Evolutionary conservation across 2,888 invertebrate genomes (phyloP).

Genomic region (Cryptops parisi): DNA sequence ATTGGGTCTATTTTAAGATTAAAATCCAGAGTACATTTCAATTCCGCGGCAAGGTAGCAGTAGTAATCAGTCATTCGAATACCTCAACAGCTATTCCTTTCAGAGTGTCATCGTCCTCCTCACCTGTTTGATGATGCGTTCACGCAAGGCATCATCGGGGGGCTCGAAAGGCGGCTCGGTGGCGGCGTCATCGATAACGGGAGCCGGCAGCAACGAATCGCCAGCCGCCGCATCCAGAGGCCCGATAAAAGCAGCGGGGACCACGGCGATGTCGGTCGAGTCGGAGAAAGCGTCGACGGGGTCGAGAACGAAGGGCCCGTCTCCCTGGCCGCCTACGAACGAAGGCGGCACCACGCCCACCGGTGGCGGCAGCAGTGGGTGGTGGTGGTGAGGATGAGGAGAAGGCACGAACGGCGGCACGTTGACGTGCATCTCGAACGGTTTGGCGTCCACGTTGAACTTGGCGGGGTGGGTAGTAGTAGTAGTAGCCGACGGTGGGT

Average conservation of each 20-base stretch:
- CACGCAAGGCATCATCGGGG: constrained; percentile 60
- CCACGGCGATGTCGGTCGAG: too few relatives aligned
- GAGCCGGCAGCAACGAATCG: not conserved
- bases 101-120: too few relatives aligned
- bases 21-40: too few relatives aligned
- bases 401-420: too few relatives aligned
- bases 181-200: not conserved
- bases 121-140: constrained; percentile 64
- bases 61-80: too few relatives aligned
- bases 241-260: too few relatives aligned
- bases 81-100: too few relatives aligned
- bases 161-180: constrained; percentile 30
- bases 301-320: not conserved
- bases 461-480: too few relatives aligned
- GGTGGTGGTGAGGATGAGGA: too few relatives aligned
- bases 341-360: not conserved
- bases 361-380: not conserved
- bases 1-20: too few relatives aligned
- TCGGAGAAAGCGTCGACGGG: not conserved
- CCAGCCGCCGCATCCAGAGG: not conserved
- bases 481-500: not conserved
- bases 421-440: constrained; percentile 7
- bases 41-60: too few relatives aligned
- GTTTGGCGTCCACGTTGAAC: constrained; percentile 12
- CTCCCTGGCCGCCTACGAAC: not conserved